Evolutionary conservation across 2,113 vertebrate species (phyloP), one percentile per base, ranked within the genome.

Genomic region (Nothobranchius furzeri): DNA sequence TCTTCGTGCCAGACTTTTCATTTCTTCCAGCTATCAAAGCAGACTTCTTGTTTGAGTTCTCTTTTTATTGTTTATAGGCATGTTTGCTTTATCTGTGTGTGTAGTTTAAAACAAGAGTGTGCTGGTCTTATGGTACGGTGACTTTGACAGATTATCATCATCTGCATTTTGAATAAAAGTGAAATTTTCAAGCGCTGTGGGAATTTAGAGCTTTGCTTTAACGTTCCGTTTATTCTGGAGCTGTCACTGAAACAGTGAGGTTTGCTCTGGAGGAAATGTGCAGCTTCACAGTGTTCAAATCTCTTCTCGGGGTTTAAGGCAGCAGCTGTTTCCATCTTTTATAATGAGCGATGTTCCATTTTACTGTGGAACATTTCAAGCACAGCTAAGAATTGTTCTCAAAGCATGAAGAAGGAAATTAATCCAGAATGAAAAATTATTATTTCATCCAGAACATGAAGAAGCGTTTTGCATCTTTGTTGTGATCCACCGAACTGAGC

Each of bases 401-500:
- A 60, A 67, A 42, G 42, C 20, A 20, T 20, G 50, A 68, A 30
- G 20, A 47, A 12, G 6, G n/a, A 24, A 52, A 25, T 36, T 25
- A 30, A 40, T 60, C 4, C 49, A 7, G 20, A 10, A 49, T 43
- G 54, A 78, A 52, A 56, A 64, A 35, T 40, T 55, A 49, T 56
- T 48, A 75, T 51, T 0, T 50, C 20, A 57, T 47, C 12, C 49
- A 54, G 12, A 53, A 56, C 40, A 62, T 13, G 55, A 57, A 53
- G n/a, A 12, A 30, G 12, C 20, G 25, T 61, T 65, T 68, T 54
- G 40, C 55, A 43, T 72, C 9, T 12, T 47, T 15, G 30, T 47
- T 60, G n/a, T 62, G 62, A 78, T 78, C 46, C 24, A 45, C 47
- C 63, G 64, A 58, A 62, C 24, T 30, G 60, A 72, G 60, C 60